Percentiles rank a stretch among this genome's conserved stretches.
phyloP scores from a whole-genome alignment of 2,888 invertebrate genomes.

The Cryptocheilus praepositus region DNA sequence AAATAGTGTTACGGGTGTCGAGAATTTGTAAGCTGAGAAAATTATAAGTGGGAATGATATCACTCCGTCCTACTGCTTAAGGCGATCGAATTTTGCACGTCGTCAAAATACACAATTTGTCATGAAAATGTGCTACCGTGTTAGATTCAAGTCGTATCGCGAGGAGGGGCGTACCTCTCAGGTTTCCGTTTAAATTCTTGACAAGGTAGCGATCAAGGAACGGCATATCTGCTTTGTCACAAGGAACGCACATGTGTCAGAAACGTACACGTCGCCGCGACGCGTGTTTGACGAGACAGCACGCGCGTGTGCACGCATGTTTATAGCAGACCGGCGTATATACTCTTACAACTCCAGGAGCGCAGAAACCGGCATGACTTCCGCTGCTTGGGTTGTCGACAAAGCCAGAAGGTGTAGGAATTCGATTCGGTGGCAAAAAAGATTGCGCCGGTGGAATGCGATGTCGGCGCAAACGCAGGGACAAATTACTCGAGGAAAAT shows the following conservation, averaged over 20 bases:
- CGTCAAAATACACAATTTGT: background rate
- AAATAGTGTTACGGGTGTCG: too few relatives aligned
- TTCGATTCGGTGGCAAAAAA: conserved; percentile 56
- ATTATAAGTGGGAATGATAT: too few relatives aligned
- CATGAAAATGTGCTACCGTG: background rate
- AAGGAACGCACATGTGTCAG: conserved; percentile 14
- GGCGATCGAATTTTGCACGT: too few relatives aligned
- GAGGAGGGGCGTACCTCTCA: conserved; percentile 3
- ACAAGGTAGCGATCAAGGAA: conserved; percentile 52
- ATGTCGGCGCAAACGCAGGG: conserved; percentile 13
- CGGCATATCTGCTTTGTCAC: conserved; percentile 19
- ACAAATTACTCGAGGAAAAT: too few relatives aligned
- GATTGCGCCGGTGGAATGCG: conserved; percentile 24
- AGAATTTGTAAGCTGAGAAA: too few relatives aligned
- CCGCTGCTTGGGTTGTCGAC: conserved; percentile 48
- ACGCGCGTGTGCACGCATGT: conserved; percentile 31
- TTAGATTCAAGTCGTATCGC: background rate
- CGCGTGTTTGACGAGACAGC: background rate
- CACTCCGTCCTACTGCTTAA: too few relatives aligned
- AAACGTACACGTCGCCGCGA: conserved; percentile 1
- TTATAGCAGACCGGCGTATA: background rate
- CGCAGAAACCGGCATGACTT: conserved; percentile 47
- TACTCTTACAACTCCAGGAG: conserved; percentile 11
- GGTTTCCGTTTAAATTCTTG: conserved; percentile 51
- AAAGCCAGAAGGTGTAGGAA: conserved; percentile 46